A percentile compares a stretch with the other conserved stretches of the same genome.
These are phyloP conservation scores for Bedellia somnulentella DNA, from an alignment of 2,888 invertebrate species.

Conservation along the genomic window DNA sequence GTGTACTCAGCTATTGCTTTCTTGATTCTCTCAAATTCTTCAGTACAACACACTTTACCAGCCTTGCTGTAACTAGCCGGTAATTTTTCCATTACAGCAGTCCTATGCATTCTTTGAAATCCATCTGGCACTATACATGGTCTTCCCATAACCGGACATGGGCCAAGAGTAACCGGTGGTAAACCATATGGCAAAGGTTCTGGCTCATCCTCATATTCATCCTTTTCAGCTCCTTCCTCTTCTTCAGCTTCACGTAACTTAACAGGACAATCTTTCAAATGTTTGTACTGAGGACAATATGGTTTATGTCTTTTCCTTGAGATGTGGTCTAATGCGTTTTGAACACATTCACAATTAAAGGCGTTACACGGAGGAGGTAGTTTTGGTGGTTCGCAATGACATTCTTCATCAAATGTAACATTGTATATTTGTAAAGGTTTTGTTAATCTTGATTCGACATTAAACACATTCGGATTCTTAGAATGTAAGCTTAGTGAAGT, in stretches of 20 bases:
- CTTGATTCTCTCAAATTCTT: slow-evolving; percentile 48
- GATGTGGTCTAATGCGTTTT: slow-evolving; percentile 21
- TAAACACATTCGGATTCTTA: not conserved
- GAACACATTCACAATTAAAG: slow-evolving; percentile 40
- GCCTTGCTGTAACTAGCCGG: slow-evolving; percentile 40
- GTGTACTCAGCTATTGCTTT: slow-evolving; percentile 43
- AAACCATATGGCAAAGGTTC: slow-evolving; percentile 41
- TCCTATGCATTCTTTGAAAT: slow-evolving; percentile 46
- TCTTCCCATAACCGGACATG: slow-evolving; percentile 47
- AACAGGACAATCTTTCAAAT: slow-evolving; percentile 38
- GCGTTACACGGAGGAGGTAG: slow-evolving; percentile 38
- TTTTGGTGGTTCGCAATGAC: slow-evolving; percentile 37
- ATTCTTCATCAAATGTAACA: slow-evolving; percentile 24
- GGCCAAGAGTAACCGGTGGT: slow-evolving; percentile 42
- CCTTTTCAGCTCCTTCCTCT: slow-evolving; percentile 27
- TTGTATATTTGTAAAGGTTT: not conserved
- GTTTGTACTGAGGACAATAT: slow-evolving; percentile 40
- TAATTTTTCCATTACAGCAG: slow-evolving; percentile 23
- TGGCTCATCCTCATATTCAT: slow-evolving; percentile 29
- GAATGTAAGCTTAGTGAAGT: not conserved
- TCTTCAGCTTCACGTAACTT: slow-evolving; percentile 13
- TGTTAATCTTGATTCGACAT: not conserved
- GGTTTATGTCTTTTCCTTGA: slow-evolving; percentile 35
- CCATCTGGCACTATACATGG: slow-evolving; percentile 47
- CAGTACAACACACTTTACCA: slow-evolving; percentile 41